Conservation (phyloP, 2,113 vertebrate genomes). For the Xiphorhynchus elegans region DNA sequence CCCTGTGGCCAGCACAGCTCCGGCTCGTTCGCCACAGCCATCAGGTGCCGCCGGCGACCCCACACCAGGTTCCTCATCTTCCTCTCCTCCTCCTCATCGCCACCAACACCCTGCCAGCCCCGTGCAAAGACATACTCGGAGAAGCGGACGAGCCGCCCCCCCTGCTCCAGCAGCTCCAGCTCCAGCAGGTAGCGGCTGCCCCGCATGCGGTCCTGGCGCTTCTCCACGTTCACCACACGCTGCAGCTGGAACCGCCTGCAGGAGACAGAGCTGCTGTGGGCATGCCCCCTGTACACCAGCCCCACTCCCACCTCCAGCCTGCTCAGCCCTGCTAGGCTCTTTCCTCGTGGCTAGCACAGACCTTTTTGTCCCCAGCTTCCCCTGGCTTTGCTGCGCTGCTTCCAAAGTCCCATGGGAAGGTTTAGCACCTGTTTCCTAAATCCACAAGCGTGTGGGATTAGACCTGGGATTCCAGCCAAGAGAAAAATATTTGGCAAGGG, state of each 20-base stretch:
- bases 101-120: constrained; percentile 36
- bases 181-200: constrained; percentile 92
- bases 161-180: constrained; percentile 82
- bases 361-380: background rate
- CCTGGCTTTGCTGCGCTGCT: background rate
- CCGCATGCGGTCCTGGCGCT: constrained; percentile 77
- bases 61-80: constrained; percentile 69
- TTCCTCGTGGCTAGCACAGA: background rate
- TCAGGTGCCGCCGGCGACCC: constrained; percentile 26
- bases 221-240: constrained; percentile 87
- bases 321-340: background rate
- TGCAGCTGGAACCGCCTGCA: constrained; percentile 82
- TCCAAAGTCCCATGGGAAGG: background rate
- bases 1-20: constrained; percentile 87
- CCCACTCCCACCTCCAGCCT: background rate
- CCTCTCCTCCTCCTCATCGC: constrained; percentile 37
- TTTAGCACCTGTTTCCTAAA: constrained; percentile 44
- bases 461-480: constrained; percentile 18
- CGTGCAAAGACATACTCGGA: constrained; percentile 84
- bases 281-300: fast-evolving
- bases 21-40: background rate
- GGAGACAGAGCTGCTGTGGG: background rate
- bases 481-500: constrained; percentile 29
- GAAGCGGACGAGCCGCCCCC: constrained; percentile 74
- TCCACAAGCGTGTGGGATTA: background rate